Base-by-base conservation (phyloP, 2,797 vertebrate genomes). In the Eidolon dupreanum region DNA sequence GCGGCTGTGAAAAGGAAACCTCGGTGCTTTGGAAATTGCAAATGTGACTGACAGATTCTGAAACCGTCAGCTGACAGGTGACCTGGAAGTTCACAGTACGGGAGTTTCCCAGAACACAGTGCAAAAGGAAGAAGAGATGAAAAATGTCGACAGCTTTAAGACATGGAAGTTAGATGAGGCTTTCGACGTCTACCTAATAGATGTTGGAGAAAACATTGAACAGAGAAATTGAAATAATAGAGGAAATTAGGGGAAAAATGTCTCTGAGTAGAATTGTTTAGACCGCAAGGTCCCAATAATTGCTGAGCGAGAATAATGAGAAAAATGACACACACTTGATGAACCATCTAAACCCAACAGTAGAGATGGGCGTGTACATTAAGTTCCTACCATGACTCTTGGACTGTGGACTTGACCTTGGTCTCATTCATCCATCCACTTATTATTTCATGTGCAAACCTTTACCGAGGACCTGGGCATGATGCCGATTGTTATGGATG, bases 401-500 rank as follows among this genome's bases (percentile, higher is more conserved):
- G n/a, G 13, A 22, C 31, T 20, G 9, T 12, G 1, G 0, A 38
- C 20, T 53, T 26, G 46, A 57, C n/a, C 17, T 22, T 63, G 66
- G 46, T 51, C 43, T 85, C 65, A 26, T n/a, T 31, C 68, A 13
- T 12, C 26, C 19, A 8, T 2, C 16, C 28, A 5, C 19, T 46
- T 20, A 2, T 46, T 19, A 53, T 41, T 55, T 49, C 65, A 17
- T 28, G 4, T 0, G 12, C 51, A 59, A 46, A 31, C 12, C 75
- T 66, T 96, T 86, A 8, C 0, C 0, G 12, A 59, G 20, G 55
- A 59, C 11, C 28, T 43, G 53, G 51, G 46, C 13, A 1, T 31
- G 4, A 2, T 3, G 46, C 6, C 33, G 17, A 3, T 65, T 49
- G 16, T 43, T n/a, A 0, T 0, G 1, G 31, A 22, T 15, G 16